phyloP scores from a whole-genome alignment of 2,113 vertebrate genomes.

The Hydropotes inermis region DNA sequence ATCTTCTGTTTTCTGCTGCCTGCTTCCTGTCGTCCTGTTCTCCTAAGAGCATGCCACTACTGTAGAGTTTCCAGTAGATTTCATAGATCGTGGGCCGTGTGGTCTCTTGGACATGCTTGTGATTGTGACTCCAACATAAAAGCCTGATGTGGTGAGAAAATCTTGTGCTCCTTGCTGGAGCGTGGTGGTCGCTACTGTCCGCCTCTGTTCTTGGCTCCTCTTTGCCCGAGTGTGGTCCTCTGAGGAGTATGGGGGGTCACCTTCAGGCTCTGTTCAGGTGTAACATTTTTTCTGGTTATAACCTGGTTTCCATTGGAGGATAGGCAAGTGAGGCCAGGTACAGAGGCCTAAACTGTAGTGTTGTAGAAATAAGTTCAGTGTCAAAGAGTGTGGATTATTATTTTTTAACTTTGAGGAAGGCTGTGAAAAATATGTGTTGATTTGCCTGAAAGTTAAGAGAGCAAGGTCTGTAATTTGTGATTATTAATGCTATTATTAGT shows the following conservation, averaged over 20 bases:
- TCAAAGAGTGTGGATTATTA: neutral
- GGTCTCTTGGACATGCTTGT: neutral
- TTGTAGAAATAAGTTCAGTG: neutral
- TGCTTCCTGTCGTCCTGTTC: rapidly evolving
- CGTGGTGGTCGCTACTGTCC: neutral
- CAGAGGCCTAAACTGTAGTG: neutral
- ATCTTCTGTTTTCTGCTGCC: neutral
- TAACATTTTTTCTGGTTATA: neutral
- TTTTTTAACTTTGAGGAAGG: neutral
- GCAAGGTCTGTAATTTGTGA: neutral
- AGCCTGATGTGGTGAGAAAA: neutral
- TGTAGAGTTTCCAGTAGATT: neutral
- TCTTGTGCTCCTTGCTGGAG: neutral
- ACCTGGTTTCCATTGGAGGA: neutral
- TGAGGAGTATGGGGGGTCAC: neutral
- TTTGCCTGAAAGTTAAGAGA: neutral
- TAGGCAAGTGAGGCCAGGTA: neutral
- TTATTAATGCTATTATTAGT: neutral
- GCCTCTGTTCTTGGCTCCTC: neutral
- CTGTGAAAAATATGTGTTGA: neutral
- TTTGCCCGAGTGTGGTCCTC: neutral
- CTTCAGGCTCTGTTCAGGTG: neutral
- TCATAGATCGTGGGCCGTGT: neutral
- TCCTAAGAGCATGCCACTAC: neutral
- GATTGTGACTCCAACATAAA: neutral